Evolutionary conservation across 1,140 invertebrate species (phyloP).

Genomic region (Campodea augens): DNA sequence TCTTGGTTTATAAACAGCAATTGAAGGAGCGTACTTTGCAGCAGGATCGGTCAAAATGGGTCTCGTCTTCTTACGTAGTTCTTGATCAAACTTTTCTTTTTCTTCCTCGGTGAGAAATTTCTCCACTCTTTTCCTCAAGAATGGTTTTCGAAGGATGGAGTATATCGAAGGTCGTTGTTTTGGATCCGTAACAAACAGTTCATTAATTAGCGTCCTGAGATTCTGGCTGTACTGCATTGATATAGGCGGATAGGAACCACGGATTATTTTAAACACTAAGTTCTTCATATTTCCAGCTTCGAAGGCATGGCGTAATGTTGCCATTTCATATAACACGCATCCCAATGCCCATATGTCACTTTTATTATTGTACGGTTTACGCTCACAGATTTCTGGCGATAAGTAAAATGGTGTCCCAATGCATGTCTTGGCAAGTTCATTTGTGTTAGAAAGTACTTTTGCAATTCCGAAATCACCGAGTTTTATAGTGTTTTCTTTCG

Average conservation of each 20-base stretch:
- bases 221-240: constrained; percentile 24
- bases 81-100: not conserved
- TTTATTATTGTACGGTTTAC: constrained; percentile 27
- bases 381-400: constrained; percentile 34
- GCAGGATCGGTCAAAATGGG: too few species aligned
- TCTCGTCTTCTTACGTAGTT: too few species aligned
- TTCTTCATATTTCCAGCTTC: constrained; percentile 19
- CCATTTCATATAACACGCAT: constrained; percentile 33
- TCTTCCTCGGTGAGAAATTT: not conserved
- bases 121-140: constrained; percentile 14
- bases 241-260: constrained; percentile 28
- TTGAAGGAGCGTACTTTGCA: too few species aligned
- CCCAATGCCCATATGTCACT: constrained; percentile 37
- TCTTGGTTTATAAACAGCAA: too few species aligned
- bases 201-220: constrained; percentile 23
- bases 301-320: constrained; percentile 29
- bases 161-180: constrained; percentile 25
- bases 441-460: constrained; percentile 18
- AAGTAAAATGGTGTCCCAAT: constrained; percentile 36
- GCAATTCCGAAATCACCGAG: constrained; percentile 26
- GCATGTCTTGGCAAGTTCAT: constrained; percentile 10
- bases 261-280: constrained; percentile 31
- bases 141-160: constrained; percentile 27
- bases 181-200: constrained; percentile 27
- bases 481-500: constrained; percentile 18